Base-by-base conservation (phyloP, 2,797 vertebrate genomes). In the Poecilia gillii region DNA sequence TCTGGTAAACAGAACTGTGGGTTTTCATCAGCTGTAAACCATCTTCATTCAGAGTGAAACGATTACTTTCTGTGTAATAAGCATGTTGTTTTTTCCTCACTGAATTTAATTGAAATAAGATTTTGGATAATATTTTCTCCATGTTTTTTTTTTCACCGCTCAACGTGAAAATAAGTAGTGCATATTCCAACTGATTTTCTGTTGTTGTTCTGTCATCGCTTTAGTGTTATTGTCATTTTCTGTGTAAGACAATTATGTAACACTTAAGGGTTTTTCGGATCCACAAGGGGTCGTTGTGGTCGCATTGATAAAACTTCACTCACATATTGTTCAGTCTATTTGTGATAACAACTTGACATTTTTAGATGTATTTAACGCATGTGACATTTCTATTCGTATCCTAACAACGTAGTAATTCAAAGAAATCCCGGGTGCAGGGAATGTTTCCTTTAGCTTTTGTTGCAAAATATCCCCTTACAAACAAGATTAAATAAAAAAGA, bases 211-310 rank as follows among this genome's bases (percentile, higher is more conserved):
- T 51, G 11, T 55, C 11, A 74, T 74, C 33, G 45, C 7, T 75
- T 39, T 13, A 14, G 25, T 41, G 23, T 28, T 14, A 13, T 6
- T 20, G 2, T 23, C 0, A 36, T 51, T 28, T 3, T 43, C 8
- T 18, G 23, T 28, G 31, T 9, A 20, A 45, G 3, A 0, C 36
- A n/a, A 14, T 70, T 74, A 55, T 41, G 49, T 62, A 28, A 75
- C 31, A 18, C 59, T 77, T 39, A 25, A 13, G 18, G 25, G 0
- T 33, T 9, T 72, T 74, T 25, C 1, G 59, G 80, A 20, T 79
- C 94, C 94, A 94, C 94, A 91, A 93, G 94, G 82, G 93, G 94
- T 94, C 94, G 90, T 89, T 84, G 89, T 93, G 72, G 87, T 78
- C 51, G 80, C 84, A 80, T 62, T 9, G 79, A 82, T 81, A 46